These are phyloP conservation scores for Proales similis DNA, from an alignment of 1,140 invertebrate genomes.

Conservation along the genomic window DNA sequence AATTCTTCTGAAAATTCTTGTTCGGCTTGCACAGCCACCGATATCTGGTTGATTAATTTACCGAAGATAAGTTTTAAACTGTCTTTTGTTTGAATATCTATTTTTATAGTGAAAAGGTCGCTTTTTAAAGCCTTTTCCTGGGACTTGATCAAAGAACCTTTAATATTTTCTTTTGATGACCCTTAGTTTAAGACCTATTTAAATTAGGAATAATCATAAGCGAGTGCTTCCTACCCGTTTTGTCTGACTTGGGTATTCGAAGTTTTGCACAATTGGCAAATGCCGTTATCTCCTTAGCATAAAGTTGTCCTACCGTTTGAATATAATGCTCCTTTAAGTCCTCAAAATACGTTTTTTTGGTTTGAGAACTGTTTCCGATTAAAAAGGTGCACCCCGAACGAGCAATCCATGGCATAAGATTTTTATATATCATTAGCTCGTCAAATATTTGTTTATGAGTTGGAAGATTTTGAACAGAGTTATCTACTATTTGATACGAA, in stretches of 20 bases:
- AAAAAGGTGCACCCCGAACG: not conserved
- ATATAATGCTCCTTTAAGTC: constrained; percentile 27
- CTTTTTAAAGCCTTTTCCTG: constrained; percentile 9
- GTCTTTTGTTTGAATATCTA: constrained; percentile 14
- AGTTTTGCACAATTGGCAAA: constrained; percentile 21
- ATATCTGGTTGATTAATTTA: constrained; percentile 73
- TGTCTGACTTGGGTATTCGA: not conserved
- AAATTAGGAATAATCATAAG: not conserved
- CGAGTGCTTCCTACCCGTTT: not conserved
- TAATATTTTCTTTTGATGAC: constrained; percentile 28
- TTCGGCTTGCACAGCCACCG: constrained; percentile 82
- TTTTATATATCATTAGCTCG: constrained; percentile 11
- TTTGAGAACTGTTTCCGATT: constrained; percentile 14
- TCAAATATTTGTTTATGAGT: constrained; percentile 13
- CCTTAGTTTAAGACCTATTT: constrained; percentile 1
- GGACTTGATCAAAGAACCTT: constrained; percentile 19
- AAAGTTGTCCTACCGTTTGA: constrained; percentile 19
- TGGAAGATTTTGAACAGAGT: constrained; percentile 3
- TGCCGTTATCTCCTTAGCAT: constrained; percentile 12
- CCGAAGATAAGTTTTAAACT: constrained; percentile 59
- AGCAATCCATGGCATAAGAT: constrained; percentile 3
- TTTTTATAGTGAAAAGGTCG: not conserved
- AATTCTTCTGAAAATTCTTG: constrained; percentile 90
- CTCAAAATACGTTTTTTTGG: constrained; percentile 15
- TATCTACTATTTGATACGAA: constrained; percentile 11